phyloP scores from a whole-genome alignment of 2,113 vertebrate species.

The Cettia cetti region DNA sequence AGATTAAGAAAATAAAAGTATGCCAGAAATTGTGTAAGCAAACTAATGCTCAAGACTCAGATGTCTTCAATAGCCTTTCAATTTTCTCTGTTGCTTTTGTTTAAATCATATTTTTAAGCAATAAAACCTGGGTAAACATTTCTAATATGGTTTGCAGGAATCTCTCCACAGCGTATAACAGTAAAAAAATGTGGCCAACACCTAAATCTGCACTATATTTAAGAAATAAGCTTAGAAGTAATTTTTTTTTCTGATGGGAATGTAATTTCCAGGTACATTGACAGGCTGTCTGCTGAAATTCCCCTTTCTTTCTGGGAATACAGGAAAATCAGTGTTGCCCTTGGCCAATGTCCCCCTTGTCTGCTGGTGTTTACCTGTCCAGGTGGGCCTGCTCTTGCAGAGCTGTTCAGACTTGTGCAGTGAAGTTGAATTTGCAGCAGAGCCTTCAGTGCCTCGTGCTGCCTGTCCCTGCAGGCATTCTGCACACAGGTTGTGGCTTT shows the following conservation, averaged over 20 bases:
- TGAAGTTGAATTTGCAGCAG: not conserved
- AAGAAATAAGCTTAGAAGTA: not conserved
- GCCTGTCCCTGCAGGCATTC: accelerated
- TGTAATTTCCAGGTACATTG: not conserved
- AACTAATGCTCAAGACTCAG: not conserved
- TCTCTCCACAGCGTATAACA: not conserved
- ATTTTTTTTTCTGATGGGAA: not conserved
- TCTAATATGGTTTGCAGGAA: not conserved
- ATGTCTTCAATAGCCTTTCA: not conserved
- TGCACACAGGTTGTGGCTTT: accelerated
- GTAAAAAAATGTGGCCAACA: not conserved
- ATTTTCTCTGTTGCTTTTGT: not conserved
- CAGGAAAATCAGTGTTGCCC: not conserved
- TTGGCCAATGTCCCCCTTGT: accelerated
- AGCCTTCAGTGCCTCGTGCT: not conserved
- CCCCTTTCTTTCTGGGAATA: not conserved
- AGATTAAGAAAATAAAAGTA: not conserved
- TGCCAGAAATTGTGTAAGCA: not conserved
- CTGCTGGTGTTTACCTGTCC: not conserved
- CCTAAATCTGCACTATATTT: not conserved
- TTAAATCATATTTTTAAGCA: not conserved
- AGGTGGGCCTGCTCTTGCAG: not conserved
- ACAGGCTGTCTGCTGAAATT: not conserved
- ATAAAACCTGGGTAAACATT: not conserved
- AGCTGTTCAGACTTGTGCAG: not conserved